phyloP scores from a whole-genome alignment of 2,888 invertebrate genomes.

The Mantis religiosa region DNA sequence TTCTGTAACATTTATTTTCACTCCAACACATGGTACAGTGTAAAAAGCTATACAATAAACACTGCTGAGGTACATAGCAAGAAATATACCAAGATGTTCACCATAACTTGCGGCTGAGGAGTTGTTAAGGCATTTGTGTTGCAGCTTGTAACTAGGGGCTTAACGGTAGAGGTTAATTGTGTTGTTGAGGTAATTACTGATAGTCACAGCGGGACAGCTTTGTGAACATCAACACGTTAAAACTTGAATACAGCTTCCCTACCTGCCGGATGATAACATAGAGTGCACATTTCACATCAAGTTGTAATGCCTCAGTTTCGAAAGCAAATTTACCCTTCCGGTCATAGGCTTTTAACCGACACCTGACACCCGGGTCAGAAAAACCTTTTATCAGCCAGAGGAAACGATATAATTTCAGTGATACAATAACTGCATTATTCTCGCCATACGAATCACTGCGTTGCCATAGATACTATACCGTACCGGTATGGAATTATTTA shows the following conservation, averaged over 20 bases:
- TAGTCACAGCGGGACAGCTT: not conserved
- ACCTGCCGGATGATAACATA: not conserved
- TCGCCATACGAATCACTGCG: no score
- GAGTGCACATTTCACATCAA: not conserved
- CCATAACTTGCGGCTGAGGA: not conserved
- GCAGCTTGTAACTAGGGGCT: not conserved
- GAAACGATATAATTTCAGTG: no score
- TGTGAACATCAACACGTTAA: not conserved
- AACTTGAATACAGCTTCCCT: not conserved
- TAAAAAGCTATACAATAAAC: no score
- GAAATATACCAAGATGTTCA: no score
- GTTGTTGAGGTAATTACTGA: not conserved
- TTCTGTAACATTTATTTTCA: no score
- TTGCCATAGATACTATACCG: no score
- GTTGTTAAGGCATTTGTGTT: not conserved
- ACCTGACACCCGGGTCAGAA: no score
- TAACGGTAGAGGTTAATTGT: not conserved
- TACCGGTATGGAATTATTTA: no score
- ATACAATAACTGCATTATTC: no score
- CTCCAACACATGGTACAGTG: no score
- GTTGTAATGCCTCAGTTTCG: not conserved
- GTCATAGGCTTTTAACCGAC: not conserved
- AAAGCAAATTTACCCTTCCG: not conserved
- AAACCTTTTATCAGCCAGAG: no score
- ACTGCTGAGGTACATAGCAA: no score